Evolutionary conservation across 2,888 invertebrate genomes (phyloP), one percentile per base, ranked within the genome.

Genomic region (Reticulitermes lucifugus): DNA sequence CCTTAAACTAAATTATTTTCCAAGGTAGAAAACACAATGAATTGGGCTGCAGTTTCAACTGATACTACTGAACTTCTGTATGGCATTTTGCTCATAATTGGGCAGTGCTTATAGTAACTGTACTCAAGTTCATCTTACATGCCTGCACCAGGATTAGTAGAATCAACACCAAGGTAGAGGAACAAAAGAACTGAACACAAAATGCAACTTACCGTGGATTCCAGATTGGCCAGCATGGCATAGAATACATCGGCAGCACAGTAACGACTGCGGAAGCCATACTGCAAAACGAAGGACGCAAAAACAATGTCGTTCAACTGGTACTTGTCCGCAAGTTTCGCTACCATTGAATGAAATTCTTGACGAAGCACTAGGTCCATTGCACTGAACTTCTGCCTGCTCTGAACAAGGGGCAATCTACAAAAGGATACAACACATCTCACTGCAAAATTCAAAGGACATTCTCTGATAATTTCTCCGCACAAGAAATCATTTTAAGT

Each of bases 291-390:
- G 90, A 98, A 98, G 14, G 97, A 95, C 59, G 95, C 94, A 88
- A 95, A 95, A 0, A 95, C 92, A 22, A 97, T 92, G 85, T 94
- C 93, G 0, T 95, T 93, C 83, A 98, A 92, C 87, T 93, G 93
- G 89, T 95, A 96, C 88, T 86, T 93, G 93, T 0, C 93, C 91
- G 77, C 70, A 21, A 84, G 75, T 83, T 94, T 93, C 89, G 96
- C 95, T 71, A 97, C 90, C 89, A 95, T 94, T 41, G 93, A 91
- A 79, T 95, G 94, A 89, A 98, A 95, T 88, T 95, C 95, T 79
- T 95, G 94, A 1, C 97, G 94, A 41, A 98, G 92, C 65, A 94
- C 93, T 87, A 98, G 93, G 91, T 98, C 98, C 98, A 99, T 98
- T 0, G 97, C 94, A 81, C 93, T 92, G 90, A 94, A 98, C 85